Conservation (phyloP, 2,888 invertebrate genomes). For the Spodoptera picta region DNA sequence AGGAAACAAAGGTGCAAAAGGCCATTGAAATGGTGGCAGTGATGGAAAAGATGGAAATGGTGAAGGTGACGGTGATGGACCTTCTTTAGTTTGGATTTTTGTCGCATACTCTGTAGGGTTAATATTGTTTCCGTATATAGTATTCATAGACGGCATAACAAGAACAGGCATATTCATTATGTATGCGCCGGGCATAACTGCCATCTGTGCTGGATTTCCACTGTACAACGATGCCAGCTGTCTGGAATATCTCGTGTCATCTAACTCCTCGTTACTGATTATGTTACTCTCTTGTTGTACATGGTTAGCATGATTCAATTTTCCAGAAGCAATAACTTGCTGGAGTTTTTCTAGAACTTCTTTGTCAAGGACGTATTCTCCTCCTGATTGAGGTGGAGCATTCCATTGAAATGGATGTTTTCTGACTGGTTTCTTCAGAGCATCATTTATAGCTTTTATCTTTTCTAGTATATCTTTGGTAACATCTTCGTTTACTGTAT, state of each 20-base stretch:
- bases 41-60: slow-evolving; percentile 54
- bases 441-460: slow-evolving; percentile 87
- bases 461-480: slow-evolving; percentile 86
- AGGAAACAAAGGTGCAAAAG: slow-evolving; percentile 87
- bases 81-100: slow-evolving; percentile 69
- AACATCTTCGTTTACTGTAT: slow-evolving; percentile 58
- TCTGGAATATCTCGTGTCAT: slow-evolving; percentile 60
- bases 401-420: slow-evolving; percentile 70
- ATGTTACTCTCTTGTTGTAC: slow-evolving; percentile 62
- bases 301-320: slow-evolving; percentile 63
- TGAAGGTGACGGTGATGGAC: slow-evolving; percentile 53
- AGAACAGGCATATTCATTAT: slow-evolving; percentile 75
- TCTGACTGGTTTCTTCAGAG: slow-evolving; percentile 74
- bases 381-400: slow-evolving; percentile 65
- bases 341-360: slow-evolving; percentile 78
- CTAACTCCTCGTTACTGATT: slow-evolving; percentile 34
- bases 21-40: slow-evolving; percentile 77
- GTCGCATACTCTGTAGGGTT: slow-evolving; percentile 56
- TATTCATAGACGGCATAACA: slow-evolving; percentile 65
- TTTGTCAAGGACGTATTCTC: slow-evolving; percentile 72
- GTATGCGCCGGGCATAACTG: slow-evolving; percentile 66
- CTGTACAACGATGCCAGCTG: slow-evolving; percentile 53
- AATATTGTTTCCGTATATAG: slow-evolving; percentile 57
- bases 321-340: slow-evolving; percentile 77
- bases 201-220: slow-evolving; percentile 51